Base-by-base conservation (phyloP, 2,888 invertebrate species). In the Gastracanthus pulcherrimus region DNA sequence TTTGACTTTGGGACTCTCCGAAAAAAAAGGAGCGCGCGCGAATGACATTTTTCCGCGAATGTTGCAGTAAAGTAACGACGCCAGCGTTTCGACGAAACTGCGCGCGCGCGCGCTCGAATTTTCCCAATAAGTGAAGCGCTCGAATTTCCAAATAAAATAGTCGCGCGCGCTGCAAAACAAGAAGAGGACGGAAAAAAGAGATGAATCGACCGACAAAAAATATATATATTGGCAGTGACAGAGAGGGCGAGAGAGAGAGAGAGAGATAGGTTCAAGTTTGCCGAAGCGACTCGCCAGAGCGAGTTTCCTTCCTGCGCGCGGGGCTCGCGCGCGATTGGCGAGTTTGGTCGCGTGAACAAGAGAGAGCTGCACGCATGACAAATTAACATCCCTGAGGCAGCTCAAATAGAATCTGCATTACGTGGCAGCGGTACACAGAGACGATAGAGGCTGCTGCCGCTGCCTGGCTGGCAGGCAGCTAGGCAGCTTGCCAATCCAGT, bases 401-500 rank as follows among this genome's bases (percentile, higher is more conserved):
- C 88, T 90, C 91, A 90, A 91, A 90, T 88, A 90, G 89, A 90
- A 90, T 89, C 89, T 88, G 88, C 87, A 90, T 90, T 90, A 89
- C 88, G 89, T 86, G 87, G 87, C 87, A 86, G 86, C 84, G 84
- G 87, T 87, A 88, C 86, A 89, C 86, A 89, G 86, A 74, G 36
- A 23, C 23, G 58, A 75, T 48, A 41, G 60, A 76, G 69, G 26
- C 60, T 29, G 62, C 36, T 19, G 29, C 58, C 58, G 23, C 60
- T 69, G 81, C 36, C 64, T 62, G 67, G 41, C 36, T 71, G 80
- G 79, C 82, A 83, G 81, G 76, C 82, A 84, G 82, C 67, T 71
- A 85, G 85, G 84, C 82, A 84, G 83, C 81, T 84, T 85, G 82
- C 83, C 85, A 85, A 83, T 83, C 71, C 83, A 78, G 31, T 38